Evolutionary conservation across 2,113 vertebrate species (phyloP), one percentile per base, ranked within the genome.

Genomic region (Vireo altiloquus): DNA sequence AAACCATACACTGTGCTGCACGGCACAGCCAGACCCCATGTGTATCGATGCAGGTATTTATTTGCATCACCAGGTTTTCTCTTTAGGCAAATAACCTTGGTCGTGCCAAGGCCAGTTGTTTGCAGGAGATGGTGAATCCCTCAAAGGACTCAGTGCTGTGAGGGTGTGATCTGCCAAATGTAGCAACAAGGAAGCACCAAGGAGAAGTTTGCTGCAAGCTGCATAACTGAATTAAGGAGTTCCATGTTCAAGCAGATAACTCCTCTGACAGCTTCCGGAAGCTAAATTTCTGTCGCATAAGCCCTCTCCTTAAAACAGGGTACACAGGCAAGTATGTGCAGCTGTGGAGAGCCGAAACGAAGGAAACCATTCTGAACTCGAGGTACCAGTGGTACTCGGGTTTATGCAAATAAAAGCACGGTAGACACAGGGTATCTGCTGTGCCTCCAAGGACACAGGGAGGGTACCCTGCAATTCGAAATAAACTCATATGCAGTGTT

Each of bases 1-100:
- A 71, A 63, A 0, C 0, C 0, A 1, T 22, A 65, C 5, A 1
- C 50, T 28, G 10, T 6, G n/a, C 69, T 74, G 54, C 5, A 9
- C 30, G n/a, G 54, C 23, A 46, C n/a, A 70, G 60, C 50, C 69
- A 87, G 49, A 85, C 47, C 3, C 33, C 12, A 1, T 0, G 13
- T 20, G 1, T 15, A 39, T 21, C 0, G 0, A 66, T 42, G 22
- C 30, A 20, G 3, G 65, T 37, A 30, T 53, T 53, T 81, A 77
- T 65, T 21, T 65, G 18, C 47, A 42, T 39, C 20, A 40, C 15
- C 6, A 57, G 37, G 46, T 44, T 90, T 72, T 85, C 40, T 31
- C 9, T 42, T 28, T 18, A 60, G 59, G 54, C 19, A 22, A 35
- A 63, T 60, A 70, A 77, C 49, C 28, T 33, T 46, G 42, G 28